Percentiles rank a stretch among this genome's conserved stretches.
phyloP scores from a whole-genome alignment of 2,113 vertebrate species.

The Sceloporus undulatus region DNA sequence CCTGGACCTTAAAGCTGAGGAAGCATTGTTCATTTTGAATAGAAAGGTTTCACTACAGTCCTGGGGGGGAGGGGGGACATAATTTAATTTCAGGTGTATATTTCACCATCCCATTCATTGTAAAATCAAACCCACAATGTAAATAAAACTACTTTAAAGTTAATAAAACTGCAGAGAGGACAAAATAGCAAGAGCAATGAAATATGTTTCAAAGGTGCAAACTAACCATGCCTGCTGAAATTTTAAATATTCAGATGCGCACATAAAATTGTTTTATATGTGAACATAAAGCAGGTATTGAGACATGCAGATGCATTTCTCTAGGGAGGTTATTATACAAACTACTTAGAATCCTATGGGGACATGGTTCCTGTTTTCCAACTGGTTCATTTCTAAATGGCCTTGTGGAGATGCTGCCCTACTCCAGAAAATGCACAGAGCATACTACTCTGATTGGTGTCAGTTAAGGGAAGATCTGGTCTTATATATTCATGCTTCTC shows the following conservation, averaged over 20 bases:
- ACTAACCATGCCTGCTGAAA: not conserved
- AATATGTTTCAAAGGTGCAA: not conserved
- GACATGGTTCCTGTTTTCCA: not conserved
- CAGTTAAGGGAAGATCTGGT: not conserved
- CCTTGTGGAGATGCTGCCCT: not conserved
- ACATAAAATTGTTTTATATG: not conserved
- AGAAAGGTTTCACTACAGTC: not conserved
- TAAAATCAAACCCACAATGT: not conserved
- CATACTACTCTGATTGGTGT: not conserved
- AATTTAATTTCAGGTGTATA: not conserved
- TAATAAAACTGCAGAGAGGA: not conserved
- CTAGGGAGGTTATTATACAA: not conserved
- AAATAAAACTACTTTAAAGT: not conserved
- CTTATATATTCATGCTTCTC: not conserved
- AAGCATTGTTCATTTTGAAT: not conserved
- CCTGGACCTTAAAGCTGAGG: not conserved
- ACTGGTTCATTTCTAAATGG: not conserved
- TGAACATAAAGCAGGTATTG: not conserved
- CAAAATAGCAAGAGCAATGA: not conserved
- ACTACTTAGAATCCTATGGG: not conserved
- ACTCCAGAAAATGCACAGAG: not conserved
- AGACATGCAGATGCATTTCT: not conserved
- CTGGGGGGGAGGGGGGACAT: not conserved
- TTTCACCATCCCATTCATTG: not conserved
- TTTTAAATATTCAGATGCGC: not conserved